Evolutionary conservation across 2,888 invertebrate species (phyloP).

Genomic region (Caenorhabditis afra): DNA sequence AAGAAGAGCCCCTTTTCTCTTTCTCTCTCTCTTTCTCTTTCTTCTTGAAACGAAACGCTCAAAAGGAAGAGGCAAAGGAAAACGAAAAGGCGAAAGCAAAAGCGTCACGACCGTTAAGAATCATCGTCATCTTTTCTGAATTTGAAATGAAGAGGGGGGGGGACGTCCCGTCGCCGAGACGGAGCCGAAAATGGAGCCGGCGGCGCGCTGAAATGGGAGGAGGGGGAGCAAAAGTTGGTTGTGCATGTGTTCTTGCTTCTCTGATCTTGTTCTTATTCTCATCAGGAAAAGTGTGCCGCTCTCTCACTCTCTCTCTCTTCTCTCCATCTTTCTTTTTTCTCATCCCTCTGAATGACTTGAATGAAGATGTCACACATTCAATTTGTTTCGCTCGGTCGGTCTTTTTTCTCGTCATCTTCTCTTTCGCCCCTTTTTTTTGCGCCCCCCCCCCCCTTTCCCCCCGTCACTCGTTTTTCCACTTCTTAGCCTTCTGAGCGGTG

Average conservation of each 20-base stretch:
- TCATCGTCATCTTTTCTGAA: slow-evolving; percentile 57
- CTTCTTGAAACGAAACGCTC: background rate
- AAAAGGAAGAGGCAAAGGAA: no score
- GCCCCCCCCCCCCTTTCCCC: background rate
- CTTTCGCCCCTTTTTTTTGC: slow-evolving; percentile 16
- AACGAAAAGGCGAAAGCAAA: background rate
- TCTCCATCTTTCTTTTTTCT: background rate
- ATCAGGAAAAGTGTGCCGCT: background rate
- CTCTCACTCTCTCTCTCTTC: background rate
- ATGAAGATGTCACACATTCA: slow-evolving; percentile 55
- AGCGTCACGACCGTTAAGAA: slow-evolving; percentile 35
- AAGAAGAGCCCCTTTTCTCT: background rate
- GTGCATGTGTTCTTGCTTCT: slow-evolving; percentile 7
- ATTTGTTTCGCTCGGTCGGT: slow-evolving; percentile 44
- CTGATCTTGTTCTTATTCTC: background rate
- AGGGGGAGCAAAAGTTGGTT: no score
- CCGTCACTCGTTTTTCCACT: no score
- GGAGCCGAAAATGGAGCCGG: background rate
- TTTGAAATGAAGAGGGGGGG: slow-evolving; percentile 39
- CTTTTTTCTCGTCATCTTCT: slow-evolving; percentile 20
- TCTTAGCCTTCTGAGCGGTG: no score
- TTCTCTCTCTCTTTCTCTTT: background rate
- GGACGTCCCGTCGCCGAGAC: slow-evolving; percentile 1
- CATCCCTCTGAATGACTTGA: slow-evolving; percentile 11
- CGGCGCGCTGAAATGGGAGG: no score